Conservation (phyloP, 2,797 vertebrate genomes). For the Acropternis orthonyx region DNA sequence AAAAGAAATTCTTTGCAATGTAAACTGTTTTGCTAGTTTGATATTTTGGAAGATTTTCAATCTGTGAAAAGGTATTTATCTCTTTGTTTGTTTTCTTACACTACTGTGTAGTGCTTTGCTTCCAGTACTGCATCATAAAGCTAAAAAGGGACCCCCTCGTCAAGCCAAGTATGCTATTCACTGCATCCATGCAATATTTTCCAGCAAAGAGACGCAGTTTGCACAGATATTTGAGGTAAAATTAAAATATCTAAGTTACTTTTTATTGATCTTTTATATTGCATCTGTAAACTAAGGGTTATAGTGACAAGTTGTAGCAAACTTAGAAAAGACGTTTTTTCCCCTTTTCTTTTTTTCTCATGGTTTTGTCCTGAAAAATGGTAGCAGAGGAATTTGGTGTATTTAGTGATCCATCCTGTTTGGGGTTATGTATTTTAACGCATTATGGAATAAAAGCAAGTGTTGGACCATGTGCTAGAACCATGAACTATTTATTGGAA, state of each 20-base stretch:
- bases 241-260: neutral
- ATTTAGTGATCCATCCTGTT: neutral
- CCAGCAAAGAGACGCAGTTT: conserved; percentile 97
- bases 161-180: conserved; percentile 98
- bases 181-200: conserved; percentile 98
- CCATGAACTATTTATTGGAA: neutral
- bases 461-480: neutral
- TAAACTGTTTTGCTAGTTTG: neutral
- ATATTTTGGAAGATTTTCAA: neutral
- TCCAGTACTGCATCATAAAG: conserved; percentile 96
- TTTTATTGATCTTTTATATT: neutral
- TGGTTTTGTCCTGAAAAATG: neutral
- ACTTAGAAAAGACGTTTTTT: neutral
- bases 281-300: neutral
- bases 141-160: conserved; percentile 93
- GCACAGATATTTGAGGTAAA: conserved; percentile 99
- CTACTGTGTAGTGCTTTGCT: conserved; percentile 81
- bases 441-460: neutral
- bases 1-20: neutral
- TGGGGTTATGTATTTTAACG: neutral
- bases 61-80: neutral
- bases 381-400: neutral
- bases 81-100: neutral
- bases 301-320: neutral
- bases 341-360: neutral